Percentiles rank a stretch among this genome's conserved stretches.
Evolutionary conservation across 2,797 vertebrate genomes (phyloP).

Genomic region (Alfaro cultratus): DNA sequence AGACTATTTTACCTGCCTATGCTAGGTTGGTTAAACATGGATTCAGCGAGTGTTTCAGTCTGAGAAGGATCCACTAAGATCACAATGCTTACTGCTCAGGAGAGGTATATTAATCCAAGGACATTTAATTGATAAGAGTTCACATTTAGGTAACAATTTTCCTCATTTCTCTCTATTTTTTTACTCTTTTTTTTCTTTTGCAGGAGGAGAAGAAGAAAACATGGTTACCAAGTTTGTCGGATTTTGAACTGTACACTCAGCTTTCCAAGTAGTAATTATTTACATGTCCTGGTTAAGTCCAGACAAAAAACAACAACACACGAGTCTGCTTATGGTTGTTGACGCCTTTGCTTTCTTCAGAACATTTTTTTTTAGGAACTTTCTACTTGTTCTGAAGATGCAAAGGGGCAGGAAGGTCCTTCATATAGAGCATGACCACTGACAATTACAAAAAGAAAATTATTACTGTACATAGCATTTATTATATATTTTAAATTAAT

Average conservation of each 20-base stretch:
- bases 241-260: slow-evolving; percentile 78
- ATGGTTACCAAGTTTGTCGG: slow-evolving; percentile 74
- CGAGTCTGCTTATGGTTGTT: slow-evolving; percentile 60
- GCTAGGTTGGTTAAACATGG: slow-evolving; percentile 77
- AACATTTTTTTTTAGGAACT: slow-evolving; percentile 52
- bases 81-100: slow-evolving; percentile 72
- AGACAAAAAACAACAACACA: slow-evolving; percentile 62
- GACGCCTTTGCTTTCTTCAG: slow-evolving; percentile 69
- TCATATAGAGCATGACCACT: slow-evolving; percentile 79
- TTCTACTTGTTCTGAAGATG: slow-evolving; percentile 75
- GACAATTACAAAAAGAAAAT: slow-evolving; percentile 76
- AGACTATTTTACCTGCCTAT: slow-evolving; percentile 74
- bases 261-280: slow-evolving; percentile 81
- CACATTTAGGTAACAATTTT: slow-evolving; percentile 75
- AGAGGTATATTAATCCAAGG: slow-evolving; percentile 82
- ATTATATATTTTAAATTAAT: slow-evolving; percentile 89
- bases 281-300: slow-evolving; percentile 77
- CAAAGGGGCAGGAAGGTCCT: slow-evolving; percentile 64
- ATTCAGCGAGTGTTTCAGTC: slow-evolving; percentile 71
- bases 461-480: slow-evolving; percentile 88
- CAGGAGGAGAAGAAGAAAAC: slow-evolving; percentile 65
- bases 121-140: slow-evolving; percentile 79
- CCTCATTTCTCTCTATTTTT: slow-evolving; percentile 57
- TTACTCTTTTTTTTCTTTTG: slow-evolving; percentile 26
- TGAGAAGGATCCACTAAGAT: slow-evolving; percentile 71